phyloP scores from a whole-genome alignment of 1,140 invertebrate genomes.

The Pissodes strobi region DNA sequence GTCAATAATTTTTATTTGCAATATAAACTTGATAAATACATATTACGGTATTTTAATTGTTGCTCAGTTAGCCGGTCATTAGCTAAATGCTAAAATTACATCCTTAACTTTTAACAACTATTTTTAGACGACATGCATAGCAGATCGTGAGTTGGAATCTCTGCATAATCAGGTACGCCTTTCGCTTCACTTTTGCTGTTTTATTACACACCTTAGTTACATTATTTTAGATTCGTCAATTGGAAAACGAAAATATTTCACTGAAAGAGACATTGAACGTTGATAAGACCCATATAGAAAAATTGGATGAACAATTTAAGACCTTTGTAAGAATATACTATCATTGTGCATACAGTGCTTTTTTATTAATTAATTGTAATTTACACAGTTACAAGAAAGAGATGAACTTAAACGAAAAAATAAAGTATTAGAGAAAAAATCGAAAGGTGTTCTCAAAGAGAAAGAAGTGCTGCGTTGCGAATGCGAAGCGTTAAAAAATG shows the following conservation, averaged over 20 bases:
- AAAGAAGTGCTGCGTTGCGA: slow-evolving; percentile 18
- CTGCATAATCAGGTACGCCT: too few species aligned
- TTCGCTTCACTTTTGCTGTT: too few species aligned
- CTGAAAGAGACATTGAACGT: slow-evolving; percentile 21
- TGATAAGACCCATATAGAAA: slow-evolving; percentile 38
- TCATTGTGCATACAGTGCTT: too few species aligned
- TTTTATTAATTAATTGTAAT: slow-evolving; percentile 17
- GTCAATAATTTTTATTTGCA: too few species aligned
- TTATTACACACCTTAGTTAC: too few species aligned
- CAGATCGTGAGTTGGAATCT: not conserved
- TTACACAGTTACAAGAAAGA: slow-evolving; percentile 27
- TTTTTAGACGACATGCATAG: slow-evolving; percentile 5
- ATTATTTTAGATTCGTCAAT: slow-evolving; percentile 22
- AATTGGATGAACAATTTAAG: slow-evolving; percentile 42
- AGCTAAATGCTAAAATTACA: too few species aligned
- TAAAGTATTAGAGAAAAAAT: slow-evolving; percentile 18
- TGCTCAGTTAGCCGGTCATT: too few species aligned
- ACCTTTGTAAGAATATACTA: slow-evolving; percentile 35
- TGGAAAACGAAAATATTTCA: slow-evolving; percentile 18
- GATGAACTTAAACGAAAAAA: slow-evolving; percentile 26
- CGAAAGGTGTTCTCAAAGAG: slow-evolving; percentile 28
- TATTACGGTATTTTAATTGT: too few species aligned
- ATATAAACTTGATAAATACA: too few species aligned
- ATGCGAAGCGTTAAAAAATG: slow-evolving; percentile 18
- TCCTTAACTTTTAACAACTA: too few species aligned